Evolutionary conservation across 2,888 invertebrate species (phyloP), one percentile per base, ranked within the genome.

Genomic region (Lasius platythorax): DNA sequence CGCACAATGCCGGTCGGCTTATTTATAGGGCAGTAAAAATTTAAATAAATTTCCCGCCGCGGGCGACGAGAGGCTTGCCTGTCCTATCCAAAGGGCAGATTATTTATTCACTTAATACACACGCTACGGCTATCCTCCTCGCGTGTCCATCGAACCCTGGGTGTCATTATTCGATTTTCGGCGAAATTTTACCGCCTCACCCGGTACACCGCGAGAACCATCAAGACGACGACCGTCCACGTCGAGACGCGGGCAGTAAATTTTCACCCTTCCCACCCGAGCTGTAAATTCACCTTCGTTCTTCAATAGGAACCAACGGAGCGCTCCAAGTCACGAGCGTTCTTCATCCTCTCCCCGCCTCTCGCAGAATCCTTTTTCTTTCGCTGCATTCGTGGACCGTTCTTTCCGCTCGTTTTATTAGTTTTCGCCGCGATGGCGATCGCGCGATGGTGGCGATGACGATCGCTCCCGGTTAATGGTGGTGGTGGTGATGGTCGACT

Each of bases 11-110:
- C 84, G 86, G 81, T 63, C 75, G 70, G 82, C 84, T 92, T 92
- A 92, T 92, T 92, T 92, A 92, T 92, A 89, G 92, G 88, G 90
- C 87, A 90, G 90, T 92, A 92, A 92, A 92, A 91, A 91, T 92
- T 92, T 92, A 84, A 92, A 92, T 93, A 92, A 92, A 91, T 91
- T 89, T 91, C 90, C 87, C 74, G 64, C 37, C 70, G 75, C 72
- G 67, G 56, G 50, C 46, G 73, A 30, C 82, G 64, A 84, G 78
- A 81, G 58, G 66, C 46, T 72, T 2, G 53, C 23, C 53, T 78
- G 82, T 85, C 85, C 84, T 74, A 82, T 89, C 67, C 64, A 64
- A 70, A 66, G 79, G 76, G 72, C 78, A 53, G 88, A 87, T 92
- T 92, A 92, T 93, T 93, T 93, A 93, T 93, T 89, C 88, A 78